Base-by-base conservation (phyloP, 2,113 vertebrate genomes). In the Upupa epops region DNA sequence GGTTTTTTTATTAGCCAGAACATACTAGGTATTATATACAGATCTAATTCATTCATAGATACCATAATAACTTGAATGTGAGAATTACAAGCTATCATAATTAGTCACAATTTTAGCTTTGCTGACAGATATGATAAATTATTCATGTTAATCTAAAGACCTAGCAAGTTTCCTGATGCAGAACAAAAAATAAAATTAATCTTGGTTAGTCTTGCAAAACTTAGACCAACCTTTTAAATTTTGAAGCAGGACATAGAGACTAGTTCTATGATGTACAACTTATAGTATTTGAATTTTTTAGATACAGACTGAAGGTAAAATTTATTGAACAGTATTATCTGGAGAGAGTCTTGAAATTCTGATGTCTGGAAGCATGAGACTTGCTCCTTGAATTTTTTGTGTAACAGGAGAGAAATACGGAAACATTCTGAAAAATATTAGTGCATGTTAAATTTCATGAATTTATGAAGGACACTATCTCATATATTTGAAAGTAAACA, bases 91-190 rank as follows among this genome's bases (percentile, higher is more conserved):
- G 58, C n/a, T 77, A 32, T 76, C 46, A 25, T 86, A 83, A 89
- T 85, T 66, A 81, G 61, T 91, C 70, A 76, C 86, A n/a, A 40
- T 64, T 88, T 85, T 76, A 90, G 49, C 56, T 88, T 40, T 75
- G 19, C 63, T 88, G 45, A 48, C 29, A 74, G 58, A 60, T 70
- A 46, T 5, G 15, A 65, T 89, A 80, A 94, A 91, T 95, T 89
- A 92, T 93, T 89, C 49, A 55, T 73, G 22, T 42, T 91, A 63
- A 45, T 83, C 49, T 85, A 17, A 86, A 82, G 29, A 73, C 20
- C 21, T 8, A 52, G 46, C 31, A 58, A 81, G 37, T 90, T 91
- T 88, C 73, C 74, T 80, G 45, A 71, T 83, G 66, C 20, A 71
- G n/a, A 77, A 75, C 56, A 84, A 68, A 40, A 77, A 68, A 52